Percentiles rank a stretch among this genome's conserved stretches.
Conservation (phyloP, 2,888 invertebrate genomes). For the Orthosia incerta region DNA sequence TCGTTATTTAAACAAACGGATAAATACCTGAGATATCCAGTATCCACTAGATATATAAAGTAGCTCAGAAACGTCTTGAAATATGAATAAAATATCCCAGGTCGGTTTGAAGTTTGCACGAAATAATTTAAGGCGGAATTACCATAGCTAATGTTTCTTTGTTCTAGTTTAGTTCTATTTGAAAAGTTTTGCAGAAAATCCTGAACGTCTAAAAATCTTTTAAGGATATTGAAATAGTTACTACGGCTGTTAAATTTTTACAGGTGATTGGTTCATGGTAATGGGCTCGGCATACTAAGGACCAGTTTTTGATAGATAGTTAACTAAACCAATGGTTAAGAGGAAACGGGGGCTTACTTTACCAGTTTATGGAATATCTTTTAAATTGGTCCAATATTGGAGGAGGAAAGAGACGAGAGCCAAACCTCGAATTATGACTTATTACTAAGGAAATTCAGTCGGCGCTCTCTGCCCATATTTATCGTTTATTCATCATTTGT, state of each 20-base stretch:
- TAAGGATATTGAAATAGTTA: not conserved
- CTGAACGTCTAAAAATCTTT: not conserved
- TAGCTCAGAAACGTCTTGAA: slow-evolving; percentile 29
- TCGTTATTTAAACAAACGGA: slow-evolving; percentile 38
- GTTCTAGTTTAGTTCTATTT: not conserved
- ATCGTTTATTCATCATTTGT: no score
- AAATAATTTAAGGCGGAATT: slow-evolving; percentile 46
- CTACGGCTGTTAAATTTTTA: not conserved
- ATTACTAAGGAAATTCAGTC: no score
- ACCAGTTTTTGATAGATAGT: no score
- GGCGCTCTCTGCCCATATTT: no score
- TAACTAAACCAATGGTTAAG: no score
- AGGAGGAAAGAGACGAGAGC: no score
- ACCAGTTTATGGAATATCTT: no score
- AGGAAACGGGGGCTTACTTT: no score
- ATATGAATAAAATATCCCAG: slow-evolving; percentile 56
- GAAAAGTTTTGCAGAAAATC: not conserved
- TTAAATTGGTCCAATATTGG: no score
- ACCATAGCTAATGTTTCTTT: slow-evolving; percentile 35
- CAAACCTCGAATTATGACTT: no score
- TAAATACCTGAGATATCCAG: slow-evolving; percentile 27
- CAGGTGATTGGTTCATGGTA: not conserved
- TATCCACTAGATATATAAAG: slow-evolving; percentile 32
- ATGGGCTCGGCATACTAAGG: no score
- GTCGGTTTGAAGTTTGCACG: slow-evolving; percentile 12